phyloP scores from a whole-genome alignment of 1,140 invertebrate genomes.

The Ruditapes philippinarum region DNA sequence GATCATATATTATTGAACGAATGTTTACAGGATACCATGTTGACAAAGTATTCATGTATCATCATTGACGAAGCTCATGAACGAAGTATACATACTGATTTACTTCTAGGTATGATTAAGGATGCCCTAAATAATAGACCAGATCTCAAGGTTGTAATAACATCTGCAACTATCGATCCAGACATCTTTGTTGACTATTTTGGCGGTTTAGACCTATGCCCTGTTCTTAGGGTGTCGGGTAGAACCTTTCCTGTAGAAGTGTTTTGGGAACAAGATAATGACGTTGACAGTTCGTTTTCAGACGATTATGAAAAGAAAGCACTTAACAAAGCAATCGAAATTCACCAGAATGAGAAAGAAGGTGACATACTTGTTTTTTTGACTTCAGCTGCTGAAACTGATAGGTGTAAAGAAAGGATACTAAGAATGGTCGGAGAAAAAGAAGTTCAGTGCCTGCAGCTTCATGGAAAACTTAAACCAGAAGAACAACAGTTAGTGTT shows the following conservation, averaged over 20 bases:
- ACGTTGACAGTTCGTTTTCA: conserved; percentile 91
- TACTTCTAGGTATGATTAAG: conserved; percentile 95
- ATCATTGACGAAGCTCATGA: conserved; percentile 99
- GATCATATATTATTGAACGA: conserved; percentile 99
- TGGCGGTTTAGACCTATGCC: conserved; percentile 95
- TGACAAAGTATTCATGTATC: conserved; percentile 91
- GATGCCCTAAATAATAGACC: conserved; percentile 78
- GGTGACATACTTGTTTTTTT: conserved; percentile 99
- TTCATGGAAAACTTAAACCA: conserved; percentile 98
- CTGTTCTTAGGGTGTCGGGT: conserved; percentile 98
- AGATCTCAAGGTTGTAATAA: conserved; percentile 82
- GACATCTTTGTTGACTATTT: conserved; percentile 90
- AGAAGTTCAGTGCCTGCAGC: conserved; percentile 88
- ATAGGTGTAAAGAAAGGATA: conserved; percentile 77
- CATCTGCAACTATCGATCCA: conserved; percentile 86
- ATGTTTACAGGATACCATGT: conserved; percentile 91
- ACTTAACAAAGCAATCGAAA: conserved; percentile 97
- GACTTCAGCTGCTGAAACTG: conserved; percentile 88
- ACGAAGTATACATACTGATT: conserved; percentile 97
- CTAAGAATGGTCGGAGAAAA: conserved; percentile 14
- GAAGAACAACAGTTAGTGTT: conserved; percentile 94
- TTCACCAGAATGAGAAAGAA: conserved; percentile 96
- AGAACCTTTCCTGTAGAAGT: conserved; percentile 95
- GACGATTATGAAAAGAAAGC: conserved; percentile 97
- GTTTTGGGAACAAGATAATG: conserved; percentile 94